Evolutionary conservation across 2,888 invertebrate genomes (phyloP), one percentile per base, ranked within the genome.

Genomic region (Lepidocyrtinus sp.): DNA sequence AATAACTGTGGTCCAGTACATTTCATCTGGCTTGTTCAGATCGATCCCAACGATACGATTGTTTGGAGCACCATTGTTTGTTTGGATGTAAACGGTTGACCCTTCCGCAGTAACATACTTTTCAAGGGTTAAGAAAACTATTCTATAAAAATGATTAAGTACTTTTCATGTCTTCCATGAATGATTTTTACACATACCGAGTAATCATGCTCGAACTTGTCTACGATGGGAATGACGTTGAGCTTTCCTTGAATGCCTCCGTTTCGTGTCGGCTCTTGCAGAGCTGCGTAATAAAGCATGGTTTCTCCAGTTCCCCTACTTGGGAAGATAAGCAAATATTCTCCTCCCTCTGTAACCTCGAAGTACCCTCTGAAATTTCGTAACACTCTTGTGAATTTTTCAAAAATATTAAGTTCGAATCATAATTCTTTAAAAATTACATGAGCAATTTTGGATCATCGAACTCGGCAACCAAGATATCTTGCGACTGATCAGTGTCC

Each of bases 31-130:
- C 87, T 93, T 91, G 83, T 92, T 89, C 74, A 96, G 91, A 89
- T 96, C 94, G 85, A 98, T 95, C 85, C 92, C 91, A 88, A 98
- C 92, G 50, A 99, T 91, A 83, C 94, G 92, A 90, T 96, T 97
- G 89, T 96, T 96, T 7, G 97, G 95, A 0, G 99, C 95, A 89
- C 95, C 92, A 89, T 95, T 94, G 90, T 99, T 98, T 24, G 99
- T 98, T 62, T 94, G 93, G 89, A 99, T 95, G 67, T 83, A 84
- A 17, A 85, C 70, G 85, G 93, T 91, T 0, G 93, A 91, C 0
- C 93, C 97, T 83, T 93, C 92, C 89, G 97, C 98, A 24, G 97
- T 95, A 21, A 99, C 90, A 88, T 96, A 98, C 95, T 97, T 90
- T 82, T 90, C 89, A 84, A 55, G n/a, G 15, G 61, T 55, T 63